These are phyloP conservation scores for Anastrepha ludens DNA, from an alignment of 1,140 invertebrate species.

Conservation along the genomic window DNA sequence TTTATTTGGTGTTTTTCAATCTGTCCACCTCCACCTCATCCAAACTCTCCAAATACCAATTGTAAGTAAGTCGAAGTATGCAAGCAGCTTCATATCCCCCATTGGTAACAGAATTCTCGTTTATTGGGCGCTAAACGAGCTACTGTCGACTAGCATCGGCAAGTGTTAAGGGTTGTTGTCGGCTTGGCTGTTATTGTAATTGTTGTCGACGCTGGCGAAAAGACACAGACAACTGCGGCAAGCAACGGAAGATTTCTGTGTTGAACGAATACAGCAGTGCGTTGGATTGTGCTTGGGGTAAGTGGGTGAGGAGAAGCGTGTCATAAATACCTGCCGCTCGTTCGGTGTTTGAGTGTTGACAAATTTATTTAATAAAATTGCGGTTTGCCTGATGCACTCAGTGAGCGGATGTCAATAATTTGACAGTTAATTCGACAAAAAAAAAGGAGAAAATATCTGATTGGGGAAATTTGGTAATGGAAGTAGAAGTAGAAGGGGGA, in stretches of 20 bases:
- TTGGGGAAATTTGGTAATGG: not conserved
- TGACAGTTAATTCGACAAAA: constrained; percentile 45
- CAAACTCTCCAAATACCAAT: not conserved
- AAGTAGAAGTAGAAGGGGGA: too few relatives aligned
- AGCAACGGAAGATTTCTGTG: constrained; percentile 8
- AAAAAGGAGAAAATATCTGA: not conserved
- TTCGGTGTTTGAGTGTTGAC: constrained; percentile 15
- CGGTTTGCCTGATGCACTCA: constrained; percentile 16
- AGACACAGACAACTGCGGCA: constrained; percentile 16
- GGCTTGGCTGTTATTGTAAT: constrained; percentile 1
- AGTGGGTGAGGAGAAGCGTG: constrained; percentile 3
- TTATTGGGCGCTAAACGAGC: constrained; percentile 23
- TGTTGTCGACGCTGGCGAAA: constrained; percentile 20
- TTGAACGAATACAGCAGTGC: not conserved
- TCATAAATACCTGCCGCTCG: constrained; percentile 47
- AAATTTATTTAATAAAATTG: constrained; percentile 49
- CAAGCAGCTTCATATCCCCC: constrained; percentile 2
- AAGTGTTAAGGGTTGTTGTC: constrained; percentile 39
- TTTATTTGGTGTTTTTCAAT: constrained; percentile 58
- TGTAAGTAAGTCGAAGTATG: not conserved
- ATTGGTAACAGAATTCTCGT: constrained; percentile 12
- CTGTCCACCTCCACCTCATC: not conserved
- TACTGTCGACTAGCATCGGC: not conserved
- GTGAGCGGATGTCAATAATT: constrained; percentile 14
- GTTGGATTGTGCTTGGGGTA: not conserved